These are phyloP conservation scores for Drosophila hydei DNA, from an alignment of 1,140 invertebrate genomes.

Conservation along the genomic window DNA sequence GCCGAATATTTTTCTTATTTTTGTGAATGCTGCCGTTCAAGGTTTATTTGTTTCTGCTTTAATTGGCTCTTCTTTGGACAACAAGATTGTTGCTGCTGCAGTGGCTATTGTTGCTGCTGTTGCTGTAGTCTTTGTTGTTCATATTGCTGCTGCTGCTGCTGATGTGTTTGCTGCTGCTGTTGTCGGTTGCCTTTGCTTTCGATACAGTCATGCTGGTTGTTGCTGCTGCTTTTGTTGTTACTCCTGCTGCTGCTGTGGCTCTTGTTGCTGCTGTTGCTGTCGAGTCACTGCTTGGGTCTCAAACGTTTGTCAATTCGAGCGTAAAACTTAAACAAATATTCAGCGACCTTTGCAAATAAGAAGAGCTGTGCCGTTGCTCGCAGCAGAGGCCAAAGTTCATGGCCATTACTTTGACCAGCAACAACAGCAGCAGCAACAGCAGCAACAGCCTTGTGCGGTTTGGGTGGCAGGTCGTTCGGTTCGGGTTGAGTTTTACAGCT, in stretches of 20 bases:
- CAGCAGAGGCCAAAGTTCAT: conserved; percentile 48
- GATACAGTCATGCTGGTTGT: background rate
- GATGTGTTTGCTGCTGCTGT: background rate
- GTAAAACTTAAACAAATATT: conserved; percentile 34
- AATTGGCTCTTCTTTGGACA: too few species aligned
- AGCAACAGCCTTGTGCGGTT: background rate
- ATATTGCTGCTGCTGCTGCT: background rate
- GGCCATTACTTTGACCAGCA: conserved; percentile 56
- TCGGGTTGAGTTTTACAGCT: background rate
- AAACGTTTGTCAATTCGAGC: conserved; percentile 34
- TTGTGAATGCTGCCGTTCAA: too few species aligned
- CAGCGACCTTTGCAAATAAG: conserved; percentile 21
- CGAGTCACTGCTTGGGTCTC: conserved; percentile 4
- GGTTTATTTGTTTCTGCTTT: too few species aligned
- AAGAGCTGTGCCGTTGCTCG: conserved; percentile 26
- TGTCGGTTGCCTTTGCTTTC: background rate
- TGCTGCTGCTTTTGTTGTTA: background rate
- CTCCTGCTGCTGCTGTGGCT: background rate
- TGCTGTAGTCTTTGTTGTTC: background rate
- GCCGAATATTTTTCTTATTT: too few species aligned
- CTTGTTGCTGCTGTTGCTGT: background rate
- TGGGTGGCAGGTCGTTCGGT: background rate
- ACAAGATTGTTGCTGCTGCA: background rate
- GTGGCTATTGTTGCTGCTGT: background rate
- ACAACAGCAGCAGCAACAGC: background rate